A percentile compares a stretch with the other conserved stretches of the same genome.
These are phyloP conservation scores for Hippocampus kuda DNA, from an alignment of 2,797 vertebrate genomes.

Conservation along the genomic window DNA sequence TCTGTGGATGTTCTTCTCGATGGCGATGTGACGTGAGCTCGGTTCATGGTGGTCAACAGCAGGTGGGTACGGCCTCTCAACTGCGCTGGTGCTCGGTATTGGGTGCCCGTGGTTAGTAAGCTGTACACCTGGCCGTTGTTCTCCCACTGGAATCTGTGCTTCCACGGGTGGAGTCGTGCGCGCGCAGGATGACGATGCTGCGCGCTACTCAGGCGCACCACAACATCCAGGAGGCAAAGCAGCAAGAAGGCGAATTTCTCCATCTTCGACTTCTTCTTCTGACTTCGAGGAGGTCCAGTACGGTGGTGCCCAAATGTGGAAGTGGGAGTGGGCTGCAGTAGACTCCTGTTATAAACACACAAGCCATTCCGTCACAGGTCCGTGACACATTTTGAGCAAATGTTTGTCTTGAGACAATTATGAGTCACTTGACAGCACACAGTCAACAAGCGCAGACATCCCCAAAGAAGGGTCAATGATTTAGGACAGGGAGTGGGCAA, in stretches of 20 bases:
- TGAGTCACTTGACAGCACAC: constrained; percentile 8
- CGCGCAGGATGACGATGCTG: constrained; percentile 36
- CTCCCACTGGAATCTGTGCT: constrained; percentile 64
- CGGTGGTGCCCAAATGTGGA: background rate
- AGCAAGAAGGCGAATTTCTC: constrained; percentile 33
- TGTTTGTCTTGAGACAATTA: constrained; percentile 4
- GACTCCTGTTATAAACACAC: constrained; percentile 3
- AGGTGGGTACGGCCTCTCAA: constrained; percentile 40
- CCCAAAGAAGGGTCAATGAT: background rate
- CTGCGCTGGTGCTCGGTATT: constrained; percentile 45
- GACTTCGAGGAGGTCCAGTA: background rate
- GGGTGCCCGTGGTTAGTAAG: constrained; percentile 62
- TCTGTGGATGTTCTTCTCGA: constrained; percentile 1
- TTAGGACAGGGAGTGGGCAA: background rate
- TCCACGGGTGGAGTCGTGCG: constrained; percentile 48
- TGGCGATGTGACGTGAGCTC: constrained; percentile 5
- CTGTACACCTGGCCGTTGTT: constrained; percentile 65
- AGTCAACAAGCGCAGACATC: background rate
- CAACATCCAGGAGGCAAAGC: constrained; percentile 27
- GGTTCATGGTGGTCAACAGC: constrained; percentile 41
- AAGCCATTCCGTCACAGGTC: constrained; percentile 1
- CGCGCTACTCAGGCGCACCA: constrained; percentile 40
- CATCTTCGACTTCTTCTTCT: constrained; percentile 36
- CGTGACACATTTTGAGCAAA: constrained; percentile 2
- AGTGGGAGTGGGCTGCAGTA: background rate